Percentiles rank a stretch among this genome's conserved stretches.
Conservation (phyloP, 2,797 vertebrate genomes). For the Novumbra hubbsi region DNA sequence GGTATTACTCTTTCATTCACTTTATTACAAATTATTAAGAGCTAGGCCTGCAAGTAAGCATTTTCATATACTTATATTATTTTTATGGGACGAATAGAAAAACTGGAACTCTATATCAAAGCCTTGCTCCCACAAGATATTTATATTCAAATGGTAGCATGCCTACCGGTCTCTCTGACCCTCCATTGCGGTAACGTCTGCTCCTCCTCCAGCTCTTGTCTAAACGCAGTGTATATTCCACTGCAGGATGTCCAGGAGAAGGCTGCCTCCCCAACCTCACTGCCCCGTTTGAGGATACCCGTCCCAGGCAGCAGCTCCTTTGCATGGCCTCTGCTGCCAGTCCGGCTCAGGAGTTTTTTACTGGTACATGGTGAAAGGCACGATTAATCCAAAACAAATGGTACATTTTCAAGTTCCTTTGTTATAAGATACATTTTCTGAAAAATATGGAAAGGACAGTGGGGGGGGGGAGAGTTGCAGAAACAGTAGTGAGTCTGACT, state of each 20-base stretch:
- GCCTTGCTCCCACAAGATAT: too few species aligned
- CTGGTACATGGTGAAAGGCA: conserved; percentile 3
- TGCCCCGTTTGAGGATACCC: conserved; percentile 12
- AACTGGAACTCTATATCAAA: too few species aligned
- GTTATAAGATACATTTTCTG: too few species aligned
- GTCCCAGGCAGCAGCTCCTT: conserved; percentile 24
- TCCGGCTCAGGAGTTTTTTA: conserved; percentile 36
- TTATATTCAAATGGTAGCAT: background rate
- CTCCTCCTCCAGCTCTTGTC: conserved; percentile 36
- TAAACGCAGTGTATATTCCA: conserved; percentile 36
- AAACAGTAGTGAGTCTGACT: too few species aligned
- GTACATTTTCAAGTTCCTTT: too few species aligned
- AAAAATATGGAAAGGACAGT: too few species aligned
- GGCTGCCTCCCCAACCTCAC: conserved; percentile 21
- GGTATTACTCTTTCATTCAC: too few species aligned
- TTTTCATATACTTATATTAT: too few species aligned
- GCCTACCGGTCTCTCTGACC: conserved; percentile 23
- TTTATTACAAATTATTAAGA: too few species aligned
- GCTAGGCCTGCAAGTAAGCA: too few species aligned
- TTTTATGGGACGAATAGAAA: too few species aligned
- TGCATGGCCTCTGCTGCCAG: conserved; percentile 20
- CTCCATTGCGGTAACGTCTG: conserved; percentile 29
- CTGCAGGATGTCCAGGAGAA: conserved; percentile 54
- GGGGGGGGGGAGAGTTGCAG: too few species aligned
- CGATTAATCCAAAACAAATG: background rate